Evolutionary conservation across 2,888 invertebrate genomes (phyloP), one percentile per base, ranked within the genome.

Genomic region (Tupiocoris notatus): DNA sequence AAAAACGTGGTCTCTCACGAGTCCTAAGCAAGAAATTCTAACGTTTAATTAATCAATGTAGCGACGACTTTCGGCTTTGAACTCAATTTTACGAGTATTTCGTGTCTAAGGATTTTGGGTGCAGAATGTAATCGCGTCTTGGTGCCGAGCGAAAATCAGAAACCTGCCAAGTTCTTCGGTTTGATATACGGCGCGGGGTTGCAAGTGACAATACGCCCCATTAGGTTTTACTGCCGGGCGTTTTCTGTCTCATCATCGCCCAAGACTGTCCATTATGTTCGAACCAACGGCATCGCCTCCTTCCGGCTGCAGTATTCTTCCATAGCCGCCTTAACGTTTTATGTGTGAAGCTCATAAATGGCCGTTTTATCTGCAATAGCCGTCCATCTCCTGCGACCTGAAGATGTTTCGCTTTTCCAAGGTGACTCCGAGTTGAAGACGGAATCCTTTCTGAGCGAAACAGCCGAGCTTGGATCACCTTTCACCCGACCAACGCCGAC

Each of bases 241-340:
- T 59, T 70, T 70, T 70, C 70, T 61, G 70, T 61, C 70, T 59
- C 70, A 70, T 70, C 70, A 70, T 70, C 61, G 59, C 61, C 25
- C 70, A 20, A 22, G 59, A 59, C 67, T 67, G 67, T 67, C 67
- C 67, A 67, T 67, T 67, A 67, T 39, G 39, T 39, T 39, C 39
- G 39, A 39, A 39, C 3, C 39, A 12, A 7, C 39, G 39, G 39
- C 39, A 12, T 39, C 39, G 59, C n/a, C 59, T 59, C 59, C 59
- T 18, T 59, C 61, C 17, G 58, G 22, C 58, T 16, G 23, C 56
- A 58, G 25, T 59, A 24, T 70, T 57, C 70, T 24, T 25, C n/a
- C n/a, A n/a, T n/a, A n/a, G n/a, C n/a, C n/a, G n/a, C 70, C 70
- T 70, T 70, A 70, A 70, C 61, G 23, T 58, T 70, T 70, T 70